phyloP scores from a whole-genome alignment of 1,140 invertebrate species.

The Tetragonula clypearis region DNA sequence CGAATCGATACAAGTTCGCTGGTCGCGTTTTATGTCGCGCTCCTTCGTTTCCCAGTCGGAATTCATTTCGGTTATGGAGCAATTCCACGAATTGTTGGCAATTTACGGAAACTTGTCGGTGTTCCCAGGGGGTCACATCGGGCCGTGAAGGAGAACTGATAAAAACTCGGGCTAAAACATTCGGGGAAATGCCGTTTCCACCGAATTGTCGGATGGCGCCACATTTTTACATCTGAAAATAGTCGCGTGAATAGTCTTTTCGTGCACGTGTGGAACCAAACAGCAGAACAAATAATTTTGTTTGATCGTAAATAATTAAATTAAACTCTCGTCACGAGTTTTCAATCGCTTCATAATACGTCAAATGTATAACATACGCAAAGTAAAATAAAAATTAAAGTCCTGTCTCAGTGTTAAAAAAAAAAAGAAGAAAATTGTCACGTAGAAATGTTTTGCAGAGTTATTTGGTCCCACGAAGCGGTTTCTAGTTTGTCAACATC shows the following conservation, averaged over 20 bases:
- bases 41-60: conserved; percentile 26
- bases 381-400: neutral
- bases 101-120: conserved; percentile 64
- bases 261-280: neutral
- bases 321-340: neutral
- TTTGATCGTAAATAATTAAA: neutral
- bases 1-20: conserved; percentile 62
- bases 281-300: neutral
- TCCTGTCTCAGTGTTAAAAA: neutral
- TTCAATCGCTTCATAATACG: neutral
- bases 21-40: conserved; percentile 54
- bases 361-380: neutral
- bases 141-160: conserved; percentile 27
- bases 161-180: conserved; percentile 57
- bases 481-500: neutral
- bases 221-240: conserved; percentile 49
- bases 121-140: neutral
- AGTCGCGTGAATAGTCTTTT: no score
- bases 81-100: conserved; percentile 64
- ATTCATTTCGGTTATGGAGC: conserved; percentile 71
- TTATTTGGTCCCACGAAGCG: neutral
- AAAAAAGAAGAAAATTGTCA: neutral
- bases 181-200: conserved; percentile 41
- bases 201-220: conserved; percentile 49
- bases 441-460: neutral